A percentile compares a stretch with the other conserved stretches of the same genome.
These are phyloP conservation scores for Paraescarpia echinospica DNA, from an alignment of 1,140 invertebrate species.

Conservation along the genomic window DNA sequence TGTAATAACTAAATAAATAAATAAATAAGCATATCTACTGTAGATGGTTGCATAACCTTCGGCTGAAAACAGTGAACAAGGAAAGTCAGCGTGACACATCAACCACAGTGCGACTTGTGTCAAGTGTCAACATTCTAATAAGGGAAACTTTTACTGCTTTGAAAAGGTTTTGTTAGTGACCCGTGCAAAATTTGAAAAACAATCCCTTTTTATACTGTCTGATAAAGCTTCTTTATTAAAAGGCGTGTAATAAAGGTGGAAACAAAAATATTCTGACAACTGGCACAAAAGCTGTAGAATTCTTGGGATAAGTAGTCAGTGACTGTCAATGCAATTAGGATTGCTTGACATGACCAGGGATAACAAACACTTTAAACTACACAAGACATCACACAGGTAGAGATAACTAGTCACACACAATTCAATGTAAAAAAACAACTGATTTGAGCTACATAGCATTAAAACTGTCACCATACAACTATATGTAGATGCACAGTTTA, in stretches of 20 bases:
- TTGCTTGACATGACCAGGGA: neutral
- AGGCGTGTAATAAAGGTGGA: neutral
- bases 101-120: too few species aligned
- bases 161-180: neutral
- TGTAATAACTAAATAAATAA: too few species aligned
- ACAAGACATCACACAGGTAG: neutral
- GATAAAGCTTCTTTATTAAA: neutral
- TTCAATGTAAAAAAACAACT: too few species aligned
- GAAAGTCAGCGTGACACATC: too few species aligned
- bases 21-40: too few species aligned
- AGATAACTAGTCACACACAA: too few species aligned
- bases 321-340: neutral
- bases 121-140: too few species aligned
- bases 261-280: neutral
- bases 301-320: neutral
- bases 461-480: too few species aligned
- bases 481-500: too few species aligned
- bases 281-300: neutral
- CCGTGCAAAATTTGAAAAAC: neutral
- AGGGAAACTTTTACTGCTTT: neutral
- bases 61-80: too few species aligned
- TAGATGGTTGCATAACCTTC: too few species aligned
- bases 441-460: too few species aligned
- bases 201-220: neutral
- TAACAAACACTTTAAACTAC: neutral